These are phyloP conservation scores for Oncorhynchus gorbuscha DNA, from an alignment of 2,113 vertebrate species.

Conservation along the genomic window DNA sequence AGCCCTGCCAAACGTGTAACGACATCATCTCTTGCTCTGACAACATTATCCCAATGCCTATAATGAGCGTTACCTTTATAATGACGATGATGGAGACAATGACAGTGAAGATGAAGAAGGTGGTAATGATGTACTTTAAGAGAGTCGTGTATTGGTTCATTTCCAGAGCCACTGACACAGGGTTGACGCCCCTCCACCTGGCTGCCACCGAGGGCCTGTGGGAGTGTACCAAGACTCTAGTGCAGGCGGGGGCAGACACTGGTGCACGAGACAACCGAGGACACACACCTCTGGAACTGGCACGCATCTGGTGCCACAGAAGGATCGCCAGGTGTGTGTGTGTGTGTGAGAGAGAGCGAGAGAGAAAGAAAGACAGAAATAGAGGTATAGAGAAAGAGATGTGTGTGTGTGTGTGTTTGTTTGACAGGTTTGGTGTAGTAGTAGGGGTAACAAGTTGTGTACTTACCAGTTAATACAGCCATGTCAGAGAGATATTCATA, in stretches of 20 bases:
- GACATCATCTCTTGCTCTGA: background rate
- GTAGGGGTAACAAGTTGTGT: too few species aligned
- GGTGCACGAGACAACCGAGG: slow-evolving; percentile 48
- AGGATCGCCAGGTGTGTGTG: slow-evolving; percentile 54
- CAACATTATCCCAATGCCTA: background rate
- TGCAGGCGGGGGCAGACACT: slow-evolving; percentile 59
- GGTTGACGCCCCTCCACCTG: slow-evolving; percentile 65
- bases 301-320: slow-evolving; percentile 58
- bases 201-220: slow-evolving; percentile 64
- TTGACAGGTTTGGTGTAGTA: too few species aligned
- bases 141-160: background rate
- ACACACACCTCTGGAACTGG: slow-evolving; percentile 61
- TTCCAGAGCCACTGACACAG: slow-evolving; percentile 51
- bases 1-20: slow-evolving; percentile 62
- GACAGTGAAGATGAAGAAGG: background rate
- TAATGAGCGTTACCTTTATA: background rate
- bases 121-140: background rate
- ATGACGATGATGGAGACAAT: background rate
- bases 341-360: background rate
- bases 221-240: slow-evolving; percentile 50
- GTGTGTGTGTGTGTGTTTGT: background rate
- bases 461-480: too few species aligned
- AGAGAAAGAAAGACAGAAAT: too few species aligned
- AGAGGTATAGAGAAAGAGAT: background rate
- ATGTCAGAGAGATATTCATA: too few species aligned